phyloP scores from a whole-genome alignment of 2,888 invertebrate genomes.

The Clistopyga incitator region DNA sequence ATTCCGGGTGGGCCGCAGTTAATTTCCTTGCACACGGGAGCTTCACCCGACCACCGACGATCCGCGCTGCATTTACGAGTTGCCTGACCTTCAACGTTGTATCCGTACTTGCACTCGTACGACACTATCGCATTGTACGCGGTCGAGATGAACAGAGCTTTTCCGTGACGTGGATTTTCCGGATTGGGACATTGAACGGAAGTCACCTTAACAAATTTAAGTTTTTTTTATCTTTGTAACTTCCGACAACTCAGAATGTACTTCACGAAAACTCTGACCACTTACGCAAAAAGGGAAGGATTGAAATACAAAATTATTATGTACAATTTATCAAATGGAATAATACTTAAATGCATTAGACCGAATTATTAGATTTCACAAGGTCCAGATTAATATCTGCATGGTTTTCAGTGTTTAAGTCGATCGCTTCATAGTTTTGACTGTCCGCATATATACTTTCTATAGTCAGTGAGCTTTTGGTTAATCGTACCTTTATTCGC shows the following conservation, averaged over 20 bases:
- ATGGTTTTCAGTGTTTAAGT: too few relatives aligned
- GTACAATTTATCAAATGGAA: too few relatives aligned
- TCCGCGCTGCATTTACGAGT: slow-evolving; percentile 97
- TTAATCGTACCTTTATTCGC: too few relatives aligned
- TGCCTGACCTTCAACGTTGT: slow-evolving; percentile 94
- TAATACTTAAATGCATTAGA: too few relatives aligned
- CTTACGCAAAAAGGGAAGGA: not conserved
- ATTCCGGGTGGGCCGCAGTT: slow-evolving; percentile 98
- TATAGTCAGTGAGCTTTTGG: too few relatives aligned
- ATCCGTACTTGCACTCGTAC: slow-evolving; percentile 98
- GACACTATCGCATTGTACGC: slow-evolving; percentile 98
- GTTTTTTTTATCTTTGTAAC: slow-evolving; percentile 14
- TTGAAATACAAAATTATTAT: too few relatives aligned
- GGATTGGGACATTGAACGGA: slow-evolving; percentile 98
- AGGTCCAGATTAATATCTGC: too few relatives aligned
- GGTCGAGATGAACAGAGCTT: slow-evolving; percentile 95
- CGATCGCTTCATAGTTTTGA: too few relatives aligned
- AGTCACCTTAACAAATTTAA: slow-evolving; percentile 86
- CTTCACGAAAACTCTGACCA: not conserved
- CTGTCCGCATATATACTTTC: too few relatives aligned
- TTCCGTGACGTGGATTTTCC: slow-evolving; percentile 96
- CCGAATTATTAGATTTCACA: too few relatives aligned
- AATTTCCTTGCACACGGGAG: slow-evolving; percentile 98
- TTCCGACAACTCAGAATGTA: not conserved
- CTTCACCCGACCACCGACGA: slow-evolving; percentile 96